These are phyloP conservation scores for Hydrozoanthus gracilis DNA, from an alignment of 92 coral and sea anemone species.

Conservation along the genomic window DNA sequence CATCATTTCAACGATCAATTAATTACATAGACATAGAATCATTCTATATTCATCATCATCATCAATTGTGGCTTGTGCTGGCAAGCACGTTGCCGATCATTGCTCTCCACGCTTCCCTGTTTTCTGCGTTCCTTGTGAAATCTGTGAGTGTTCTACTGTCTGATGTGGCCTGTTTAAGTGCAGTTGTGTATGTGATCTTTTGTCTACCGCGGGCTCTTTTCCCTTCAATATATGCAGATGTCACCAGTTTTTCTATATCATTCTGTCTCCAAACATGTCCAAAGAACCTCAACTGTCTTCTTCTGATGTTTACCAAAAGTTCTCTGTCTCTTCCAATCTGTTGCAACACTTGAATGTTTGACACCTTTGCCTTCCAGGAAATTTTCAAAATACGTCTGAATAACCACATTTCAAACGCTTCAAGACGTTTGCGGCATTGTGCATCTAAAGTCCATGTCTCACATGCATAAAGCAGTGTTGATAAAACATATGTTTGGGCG, in stretches of 20 bases:
- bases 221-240: no score
- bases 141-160: neutral
- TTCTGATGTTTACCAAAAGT: neutral
- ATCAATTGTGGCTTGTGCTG: neutral
- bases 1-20: no score
- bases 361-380: neutral
- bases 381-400: neutral
- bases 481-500: neutral
- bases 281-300: no score
- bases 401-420: conserved; percentile 2
- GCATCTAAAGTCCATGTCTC: conserved; percentile 1
- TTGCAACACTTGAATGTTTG: neutral
- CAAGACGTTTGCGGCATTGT: neutral
- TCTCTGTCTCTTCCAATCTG: neutral
- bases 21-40: no score
- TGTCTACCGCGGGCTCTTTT: no score
- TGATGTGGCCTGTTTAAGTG: neutral
- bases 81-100: neutral
- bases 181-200: no score
- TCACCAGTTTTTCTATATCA: no score
- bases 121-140: neutral
- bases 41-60: neutral
- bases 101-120: neutral
- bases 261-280: no score
- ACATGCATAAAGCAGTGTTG: neutral